A percentile compares a stretch with the other conserved stretches of the same genome.
phyloP scores from a whole-genome alignment of 2,888 invertebrate genomes.

The Nephrotoma guestfalica region DNA sequence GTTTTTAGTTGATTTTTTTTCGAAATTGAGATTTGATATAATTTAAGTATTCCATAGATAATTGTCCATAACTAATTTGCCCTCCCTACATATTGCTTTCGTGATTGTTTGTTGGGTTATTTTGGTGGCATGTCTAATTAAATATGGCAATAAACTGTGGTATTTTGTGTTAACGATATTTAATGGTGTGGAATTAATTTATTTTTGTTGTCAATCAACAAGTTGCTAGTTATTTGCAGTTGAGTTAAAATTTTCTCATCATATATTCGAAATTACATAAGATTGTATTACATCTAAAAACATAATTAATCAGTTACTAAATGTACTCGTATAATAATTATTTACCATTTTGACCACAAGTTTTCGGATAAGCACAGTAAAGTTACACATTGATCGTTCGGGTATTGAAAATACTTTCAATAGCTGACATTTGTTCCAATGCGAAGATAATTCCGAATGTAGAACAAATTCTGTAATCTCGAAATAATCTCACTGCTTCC shows the following conservation, averaged over 20 bases:
- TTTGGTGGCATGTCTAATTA: neutral
- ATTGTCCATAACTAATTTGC: neutral
- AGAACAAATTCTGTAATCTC: too few relatives aligned
- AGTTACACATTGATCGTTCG: too few relatives aligned
- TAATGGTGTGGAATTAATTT: neutral
- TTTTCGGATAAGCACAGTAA: too few relatives aligned
- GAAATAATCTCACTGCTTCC: too few relatives aligned
- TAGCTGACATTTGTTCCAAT: too few relatives aligned
- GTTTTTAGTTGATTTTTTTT: neutral
- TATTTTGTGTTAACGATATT: neutral
- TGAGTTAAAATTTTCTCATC: too few relatives aligned
- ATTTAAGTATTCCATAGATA: neutral
- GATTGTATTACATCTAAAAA: too few relatives aligned
- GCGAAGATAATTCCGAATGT: too few relatives aligned
- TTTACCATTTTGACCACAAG: too few relatives aligned
- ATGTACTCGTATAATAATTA: too few relatives aligned
- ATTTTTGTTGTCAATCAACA: neutral
- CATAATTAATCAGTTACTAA: too few relatives aligned
- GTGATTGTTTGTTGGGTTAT: neutral
- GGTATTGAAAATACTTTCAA: accelerated
- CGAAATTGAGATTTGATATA: neutral
- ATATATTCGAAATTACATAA: too few relatives aligned
- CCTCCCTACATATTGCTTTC: neutral
- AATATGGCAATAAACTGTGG: neutral
- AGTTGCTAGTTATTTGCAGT: neutral